Conservation (phyloP, 2,888 invertebrate species). For the Hololepta plana region DNA sequence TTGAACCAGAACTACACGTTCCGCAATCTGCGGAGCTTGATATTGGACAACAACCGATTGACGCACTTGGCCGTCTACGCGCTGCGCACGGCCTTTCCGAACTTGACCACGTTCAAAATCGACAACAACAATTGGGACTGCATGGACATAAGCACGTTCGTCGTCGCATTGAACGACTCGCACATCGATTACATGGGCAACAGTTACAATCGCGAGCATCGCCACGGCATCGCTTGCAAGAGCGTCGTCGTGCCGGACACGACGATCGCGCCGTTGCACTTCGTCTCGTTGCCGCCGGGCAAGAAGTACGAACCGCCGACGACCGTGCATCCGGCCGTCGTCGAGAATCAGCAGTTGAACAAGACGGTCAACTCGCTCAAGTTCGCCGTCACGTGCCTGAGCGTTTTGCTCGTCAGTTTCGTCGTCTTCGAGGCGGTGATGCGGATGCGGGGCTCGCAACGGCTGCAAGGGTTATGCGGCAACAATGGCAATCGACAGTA, state of each 20-base stretch:
- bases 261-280: no score
- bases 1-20: conserved; percentile 12
- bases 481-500: no score
- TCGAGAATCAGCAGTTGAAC: no score
- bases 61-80: conserved; percentile 11
- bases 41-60: conserved; percentile 15
- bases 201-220: conserved; percentile 4
- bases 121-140: conserved; percentile 16
- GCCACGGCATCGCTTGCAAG: conserved; percentile 9
- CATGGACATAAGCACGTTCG: conserved; percentile 11
- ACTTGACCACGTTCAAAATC: conserved; percentile 13
- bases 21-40: conserved; percentile 11
- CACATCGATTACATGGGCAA: conserved; percentile 8
- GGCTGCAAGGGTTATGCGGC: no score
- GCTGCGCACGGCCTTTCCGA: conserved; percentile 10
- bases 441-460: no score
- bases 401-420: no score
- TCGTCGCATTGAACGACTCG: conserved; percentile 10
- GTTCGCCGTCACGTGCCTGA: no score
- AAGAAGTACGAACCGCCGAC: no score
- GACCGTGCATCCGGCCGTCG: not conserved
- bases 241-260: no score
- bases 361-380: no score
- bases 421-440: no score
- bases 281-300: no score